Base-by-base conservation (phyloP, 2,888 invertebrate species). In the Drosophila mayaguana region DNA sequence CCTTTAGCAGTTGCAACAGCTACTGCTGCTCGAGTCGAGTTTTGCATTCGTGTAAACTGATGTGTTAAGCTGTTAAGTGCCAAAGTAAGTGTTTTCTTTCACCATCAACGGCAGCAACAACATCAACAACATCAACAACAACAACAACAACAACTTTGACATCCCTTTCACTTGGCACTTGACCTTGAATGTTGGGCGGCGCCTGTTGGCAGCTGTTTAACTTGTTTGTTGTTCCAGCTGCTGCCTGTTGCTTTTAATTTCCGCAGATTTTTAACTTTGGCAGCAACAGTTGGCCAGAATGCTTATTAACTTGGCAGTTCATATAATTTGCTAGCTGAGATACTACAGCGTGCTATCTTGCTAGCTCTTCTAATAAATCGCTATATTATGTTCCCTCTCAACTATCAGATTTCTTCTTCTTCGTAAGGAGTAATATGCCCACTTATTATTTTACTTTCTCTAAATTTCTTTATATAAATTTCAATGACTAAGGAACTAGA, bases 41-140 rank as follows among this genome's bases (percentile, higher is more conserved):
- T 87, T 75, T 87, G 82, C 84, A 87, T 87, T 83, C 78, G 75
- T 72, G 63, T 63, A 83, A 80, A 83, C 74, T 88, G 88, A 89
- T 88, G 86, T 87, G 91, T 88, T 91, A 91, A 91, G 91, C 91
- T 91, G 91, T 89, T 91, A 91, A 91, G 91, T 91, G 91, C 79
- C 85, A 79, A 83, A 90, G 89, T 90, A 91, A 91, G 91, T 91
- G 91, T 91, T 90, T 91, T 91, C 91, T 89, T 91, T 90, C 87
- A 85, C 80, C 89, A 83, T 40, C 54, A 54, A 72, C 81, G 68
- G 63, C 76, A 72, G 63, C 76, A 72, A 62, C 61, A 63, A 25
- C 61, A 71, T 55, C 68, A 59, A 34, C 60, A 73, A 55, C 80
- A 67, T 57, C 76, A 71, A 59, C 61, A 62, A 32, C 60, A 73